Conservation (phyloP, 37 sponge, comb jelly and placozoan genomes). For the Agelas oroides region DNA sequence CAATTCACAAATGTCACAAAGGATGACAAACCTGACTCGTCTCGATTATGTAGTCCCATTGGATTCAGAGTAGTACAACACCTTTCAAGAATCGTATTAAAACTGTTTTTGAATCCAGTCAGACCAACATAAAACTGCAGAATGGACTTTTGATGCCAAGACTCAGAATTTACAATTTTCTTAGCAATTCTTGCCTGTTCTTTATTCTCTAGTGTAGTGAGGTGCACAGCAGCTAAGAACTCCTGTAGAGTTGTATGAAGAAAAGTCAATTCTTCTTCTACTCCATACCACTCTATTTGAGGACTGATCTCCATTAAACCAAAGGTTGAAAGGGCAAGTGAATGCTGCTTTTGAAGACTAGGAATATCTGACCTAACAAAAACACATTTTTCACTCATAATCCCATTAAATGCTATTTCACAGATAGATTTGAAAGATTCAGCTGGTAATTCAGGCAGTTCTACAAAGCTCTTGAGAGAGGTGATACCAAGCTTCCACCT, state of each 20-base stretch:
- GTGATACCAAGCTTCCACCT: not conserved
- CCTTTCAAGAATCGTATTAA: too few relatives aligned
- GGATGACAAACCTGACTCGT: not conserved
- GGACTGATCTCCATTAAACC: not conserved
- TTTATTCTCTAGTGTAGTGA: not conserved
- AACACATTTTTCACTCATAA: not conserved
- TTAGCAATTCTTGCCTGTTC: not conserved
- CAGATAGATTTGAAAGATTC: not conserved
- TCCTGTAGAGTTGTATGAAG: not conserved
- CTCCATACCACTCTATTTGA: not conserved
- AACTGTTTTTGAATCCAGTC: too few relatives aligned
- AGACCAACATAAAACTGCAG: not conserved
- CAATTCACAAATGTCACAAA: too few relatives aligned
- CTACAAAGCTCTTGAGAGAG: not conserved
- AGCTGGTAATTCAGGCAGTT: not conserved
- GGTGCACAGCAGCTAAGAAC: not conserved
- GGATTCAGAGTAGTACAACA: too few relatives aligned
- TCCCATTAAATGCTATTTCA: not conserved
- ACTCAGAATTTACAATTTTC: not conserved
- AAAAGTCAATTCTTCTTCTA: not conserved
- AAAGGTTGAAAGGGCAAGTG: not conserved
- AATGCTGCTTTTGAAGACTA: not conserved
- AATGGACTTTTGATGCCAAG: not conserved
- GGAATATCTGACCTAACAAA: not conserved
- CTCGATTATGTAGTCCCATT: not conserved